These are phyloP conservation scores for Lycopodina hypogea DNA, from an alignment of 37 sponge, comb jelly and placozoan genomes.

Conservation along the genomic window DNA sequence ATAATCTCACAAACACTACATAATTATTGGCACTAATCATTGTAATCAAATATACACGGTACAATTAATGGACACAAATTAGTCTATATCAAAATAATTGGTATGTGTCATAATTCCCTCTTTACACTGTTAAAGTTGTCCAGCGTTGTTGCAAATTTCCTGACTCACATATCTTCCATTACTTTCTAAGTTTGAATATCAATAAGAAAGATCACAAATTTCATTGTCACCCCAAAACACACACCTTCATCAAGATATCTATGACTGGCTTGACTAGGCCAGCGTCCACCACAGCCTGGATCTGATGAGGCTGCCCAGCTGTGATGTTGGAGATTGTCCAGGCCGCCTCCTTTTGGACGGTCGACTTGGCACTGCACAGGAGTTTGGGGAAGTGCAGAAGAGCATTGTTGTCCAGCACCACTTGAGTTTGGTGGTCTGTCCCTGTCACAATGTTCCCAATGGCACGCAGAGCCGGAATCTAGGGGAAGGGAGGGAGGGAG, in stretches of 20 bases:
- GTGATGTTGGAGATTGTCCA: slow-evolving; percentile 99
- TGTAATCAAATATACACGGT: no score
- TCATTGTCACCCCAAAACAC: neutral
- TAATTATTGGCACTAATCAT: no score
- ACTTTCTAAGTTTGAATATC: no score
- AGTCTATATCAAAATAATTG: no score
- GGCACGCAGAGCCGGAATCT: slow-evolving; percentile 87
- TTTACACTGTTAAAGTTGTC: no score
- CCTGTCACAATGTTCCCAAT: slow-evolving; percentile 97
- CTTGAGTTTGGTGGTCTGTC: slow-evolving; percentile 90
- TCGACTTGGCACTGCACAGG: slow-evolving; percentile 71
- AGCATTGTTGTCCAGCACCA: slow-evolving; percentile 61
- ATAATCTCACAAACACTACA: no score
- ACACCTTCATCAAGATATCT: slow-evolving; percentile 61
- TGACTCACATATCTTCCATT: no score
- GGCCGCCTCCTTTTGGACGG: slow-evolving; percentile 98
- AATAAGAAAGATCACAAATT: no score
- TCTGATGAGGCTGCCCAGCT: slow-evolving; percentile 85
- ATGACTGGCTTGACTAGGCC: slow-evolving; percentile 74
- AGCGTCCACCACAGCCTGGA: slow-evolving; percentile 83
- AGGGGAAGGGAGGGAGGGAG: neutral
- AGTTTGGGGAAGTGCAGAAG: slow-evolving; percentile 67
- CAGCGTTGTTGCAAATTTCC: no score
- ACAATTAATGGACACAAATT: no score
- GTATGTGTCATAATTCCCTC: no score